Evolutionary conservation across 2,888 invertebrate species (phyloP).

Genomic region (Euzophera pinguis): DNA sequence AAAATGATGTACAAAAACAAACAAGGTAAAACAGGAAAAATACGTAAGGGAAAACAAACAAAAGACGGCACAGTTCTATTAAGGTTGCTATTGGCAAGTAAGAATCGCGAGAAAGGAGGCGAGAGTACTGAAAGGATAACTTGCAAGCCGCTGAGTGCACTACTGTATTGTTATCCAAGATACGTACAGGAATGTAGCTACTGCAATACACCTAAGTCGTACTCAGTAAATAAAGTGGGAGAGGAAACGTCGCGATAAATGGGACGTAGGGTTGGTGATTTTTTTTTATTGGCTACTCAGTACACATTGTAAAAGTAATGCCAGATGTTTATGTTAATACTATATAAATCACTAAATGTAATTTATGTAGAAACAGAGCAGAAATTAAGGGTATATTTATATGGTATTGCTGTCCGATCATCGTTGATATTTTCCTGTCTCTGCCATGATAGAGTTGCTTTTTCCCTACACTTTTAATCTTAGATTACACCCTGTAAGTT

Average conservation of each 20-base stretch:
- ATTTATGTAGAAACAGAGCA: too few relatives aligned
- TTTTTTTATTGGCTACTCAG: neutral
- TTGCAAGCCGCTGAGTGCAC: conserved; percentile 16
- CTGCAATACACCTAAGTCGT: conserved; percentile 14
- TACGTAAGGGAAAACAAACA: neutral
- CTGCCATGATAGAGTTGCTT: too few relatives aligned
- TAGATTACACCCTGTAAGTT: too few relatives aligned
- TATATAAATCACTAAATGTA: too few relatives aligned
- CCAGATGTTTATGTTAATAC: too few relatives aligned
- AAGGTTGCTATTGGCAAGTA: neutral
- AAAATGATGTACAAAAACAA: too few relatives aligned
- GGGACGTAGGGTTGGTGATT: conserved; percentile 15
- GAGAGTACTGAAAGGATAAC: conserved; percentile 17
- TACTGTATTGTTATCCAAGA: conserved; percentile 16
- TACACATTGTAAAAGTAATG: too few relatives aligned
- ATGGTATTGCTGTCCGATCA: too few relatives aligned
- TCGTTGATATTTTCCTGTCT: too few relatives aligned
- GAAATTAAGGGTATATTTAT: too few relatives aligned
- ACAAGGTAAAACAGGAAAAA: too few relatives aligned
- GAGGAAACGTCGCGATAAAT: conserved; percentile 14
- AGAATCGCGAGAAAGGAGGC: neutral
- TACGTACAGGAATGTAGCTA: conserved; percentile 13
- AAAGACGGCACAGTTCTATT: neutral
- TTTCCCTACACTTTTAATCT: too few relatives aligned
- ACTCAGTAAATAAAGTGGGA: conserved; percentile 19